Base-by-base conservation (phyloP, 2,888 invertebrate species). In the Drosophila limbata region DNA sequence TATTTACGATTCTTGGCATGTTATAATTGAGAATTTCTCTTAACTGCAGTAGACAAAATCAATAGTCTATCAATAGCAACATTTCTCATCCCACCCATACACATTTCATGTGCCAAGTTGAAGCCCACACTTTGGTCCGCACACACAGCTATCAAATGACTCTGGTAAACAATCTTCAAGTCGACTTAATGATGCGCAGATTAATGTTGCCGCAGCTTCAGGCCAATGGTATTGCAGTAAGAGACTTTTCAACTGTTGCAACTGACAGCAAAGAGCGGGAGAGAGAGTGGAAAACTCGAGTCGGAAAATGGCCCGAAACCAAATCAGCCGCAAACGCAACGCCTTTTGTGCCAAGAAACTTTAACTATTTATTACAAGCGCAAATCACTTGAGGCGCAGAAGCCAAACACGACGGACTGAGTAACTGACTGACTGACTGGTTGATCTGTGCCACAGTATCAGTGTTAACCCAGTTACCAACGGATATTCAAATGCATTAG, bases 401-500 rank as follows among this genome's bases (percentile, higher is more conserved):
- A 59, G 37, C 48, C 37, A 42, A 50, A 35, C 25, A 62, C 35
- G 53, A 52, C 25, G 21, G 39, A 39, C 35, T 55, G 61, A 51
- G 50, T 13, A 13, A 33, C 6, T 40, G 57, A 39, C 50, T 53
- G 53, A 1, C n/a, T 44, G 51, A 35, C 45, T 47, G 39, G 39
- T 31, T n/a, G 45, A 40, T 39, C 33, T 31, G 37, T 39, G 25
- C 21, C n/a, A 35, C 33, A 25, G 56, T 74, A 69, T 59, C 59
- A 70, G 33, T 68, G 64, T 48, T 72, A 64, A 42, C 79, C 82
- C 67, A 80, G 68, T 78, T 83, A 57, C 28, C 33, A 44, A 44
- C 65, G 69, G 68, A 66, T 79, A 84, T 85, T 84, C 88, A 88
- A 84, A 88, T 88, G 89, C 84, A 88, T 81, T 87, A 79, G 84